Evolutionary conservation across 2,888 invertebrate species (phyloP), one percentile per base, ranked within the genome.

Genomic region (Strigamia crassipes): DNA sequence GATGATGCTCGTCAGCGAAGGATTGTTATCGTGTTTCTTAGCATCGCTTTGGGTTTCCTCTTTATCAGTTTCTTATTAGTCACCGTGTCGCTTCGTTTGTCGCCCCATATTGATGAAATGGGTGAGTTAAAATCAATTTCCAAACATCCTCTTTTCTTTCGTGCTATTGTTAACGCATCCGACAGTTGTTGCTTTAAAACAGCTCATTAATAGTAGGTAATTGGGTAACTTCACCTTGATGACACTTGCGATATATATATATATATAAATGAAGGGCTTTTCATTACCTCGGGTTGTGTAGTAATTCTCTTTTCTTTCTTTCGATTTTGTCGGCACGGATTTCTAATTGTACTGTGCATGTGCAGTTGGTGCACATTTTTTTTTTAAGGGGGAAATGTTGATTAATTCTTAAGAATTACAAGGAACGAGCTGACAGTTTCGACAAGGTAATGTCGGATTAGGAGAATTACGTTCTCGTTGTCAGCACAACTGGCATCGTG

Each of bases 101-200:
- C 96, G n/a, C 96, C 96, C 12, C 93, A 96, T 85, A 96, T 97
- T 86, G 96, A 96, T 87, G 96, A 96, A 86, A 94, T 96, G 93
- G 96, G 96, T 96, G 89, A 93, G 94, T 92, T 31, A 85, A 66
- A 56, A 56, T 56, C 31, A 38, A 77, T 38, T 77, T 38, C 78
- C 41, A 38, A 23, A 15, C 51, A 6, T 51, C 51, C 10, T 18
- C n/a, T 18, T 51, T 51, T 18, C 4, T 51, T 51, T 51, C 18
- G 15, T 6, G 18, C 18, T n/a, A 51, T 15, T 5, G 5, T 6
- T 15, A 51, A 18, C 9, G 21, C 18, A 56, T 56, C 56, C 56
- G 56, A 6, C 9, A 5, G 56, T 56, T 56, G 56, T 56, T 56
- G 9, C 9, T 13, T 73, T 73, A 8, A 73, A 73, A 27, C 27